Percentiles rank a stretch among this genome's conserved stretches.
Conservation (phyloP, 2,113 vertebrate genomes). For the Callipepla californica region DNA sequence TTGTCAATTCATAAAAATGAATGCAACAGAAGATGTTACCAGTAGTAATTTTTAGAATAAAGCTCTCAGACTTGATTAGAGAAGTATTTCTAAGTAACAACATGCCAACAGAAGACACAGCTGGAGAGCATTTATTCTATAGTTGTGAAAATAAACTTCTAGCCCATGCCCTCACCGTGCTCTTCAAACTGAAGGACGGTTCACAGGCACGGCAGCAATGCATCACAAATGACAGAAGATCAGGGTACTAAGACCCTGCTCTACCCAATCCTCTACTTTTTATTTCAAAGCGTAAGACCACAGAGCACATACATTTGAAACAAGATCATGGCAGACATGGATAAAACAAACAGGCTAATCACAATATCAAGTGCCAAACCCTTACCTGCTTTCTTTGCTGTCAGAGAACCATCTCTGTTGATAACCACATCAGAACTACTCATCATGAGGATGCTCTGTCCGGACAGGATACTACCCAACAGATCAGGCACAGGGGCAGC, state of each 20-base stretch:
- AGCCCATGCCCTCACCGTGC: neutral
- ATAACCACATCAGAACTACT: constrained; percentile 91
- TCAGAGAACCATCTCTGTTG: constrained; percentile 93
- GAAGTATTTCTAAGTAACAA: neutral
- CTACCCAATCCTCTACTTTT: neutral
- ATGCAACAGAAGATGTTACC: rapidly evolving
- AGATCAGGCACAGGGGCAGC: constrained; percentile 89
- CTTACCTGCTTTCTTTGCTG: constrained; percentile 84
- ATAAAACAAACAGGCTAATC: neutral
- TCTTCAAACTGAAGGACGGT: neutral
- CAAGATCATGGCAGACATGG: neutral
- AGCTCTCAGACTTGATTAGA: neutral
- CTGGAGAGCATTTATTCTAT: neutral
- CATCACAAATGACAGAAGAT: neutral
- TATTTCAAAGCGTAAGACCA: neutral
- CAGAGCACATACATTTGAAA: neutral
- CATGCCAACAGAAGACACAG: neutral
- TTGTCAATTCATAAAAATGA: rapidly evolving
- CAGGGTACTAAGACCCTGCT: neutral
- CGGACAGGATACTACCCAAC: constrained; percentile 92
- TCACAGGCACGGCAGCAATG: neutral
- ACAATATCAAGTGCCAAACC: neutral
- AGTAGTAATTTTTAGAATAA: neutral
- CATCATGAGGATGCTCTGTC: constrained; percentile 95
- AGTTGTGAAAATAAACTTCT: neutral